Percentiles rank a stretch among this genome's conserved stretches.
Evolutionary conservation across 2,113 vertebrate genomes (phyloP).

Genomic region (Nycticryphes semicollaris): DNA sequence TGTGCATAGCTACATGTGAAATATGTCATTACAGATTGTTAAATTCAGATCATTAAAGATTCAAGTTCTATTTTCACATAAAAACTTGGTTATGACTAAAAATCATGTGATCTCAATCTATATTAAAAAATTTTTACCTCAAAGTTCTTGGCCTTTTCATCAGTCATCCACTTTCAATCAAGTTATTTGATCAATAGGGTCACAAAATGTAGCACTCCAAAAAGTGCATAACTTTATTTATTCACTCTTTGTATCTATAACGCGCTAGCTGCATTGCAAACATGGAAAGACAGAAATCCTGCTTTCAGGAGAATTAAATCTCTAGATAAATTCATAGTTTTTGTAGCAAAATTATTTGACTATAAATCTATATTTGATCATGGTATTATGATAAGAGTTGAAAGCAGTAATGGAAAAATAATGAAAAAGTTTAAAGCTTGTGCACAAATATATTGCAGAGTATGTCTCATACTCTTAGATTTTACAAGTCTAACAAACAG

Average conservation of each 20-base stretch:
- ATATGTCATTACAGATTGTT: not conserved
- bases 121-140: not conserved
- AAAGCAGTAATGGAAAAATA: not conserved
- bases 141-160: not conserved
- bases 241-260: not conserved
- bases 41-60: not conserved
- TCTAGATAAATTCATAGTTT: not conserved
- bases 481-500: not conserved
- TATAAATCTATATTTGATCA: not conserved
- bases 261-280: not conserved
- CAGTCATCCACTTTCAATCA: not conserved
- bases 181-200: not conserved
- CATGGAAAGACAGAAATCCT: not conserved
- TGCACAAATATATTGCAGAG: not conserved
- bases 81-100: not conserved
- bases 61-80: not conserved
- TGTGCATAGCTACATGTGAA: not conserved
- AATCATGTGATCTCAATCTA: not conserved
- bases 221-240: not conserved
- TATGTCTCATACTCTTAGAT: not conserved
- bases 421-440: not conserved
- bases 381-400: not conserved
- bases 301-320: not conserved
- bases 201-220: not conserved
- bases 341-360: not conserved